Conservation (phyloP, 1,140 invertebrate species). For the Ceratitis capitata region DNA sequence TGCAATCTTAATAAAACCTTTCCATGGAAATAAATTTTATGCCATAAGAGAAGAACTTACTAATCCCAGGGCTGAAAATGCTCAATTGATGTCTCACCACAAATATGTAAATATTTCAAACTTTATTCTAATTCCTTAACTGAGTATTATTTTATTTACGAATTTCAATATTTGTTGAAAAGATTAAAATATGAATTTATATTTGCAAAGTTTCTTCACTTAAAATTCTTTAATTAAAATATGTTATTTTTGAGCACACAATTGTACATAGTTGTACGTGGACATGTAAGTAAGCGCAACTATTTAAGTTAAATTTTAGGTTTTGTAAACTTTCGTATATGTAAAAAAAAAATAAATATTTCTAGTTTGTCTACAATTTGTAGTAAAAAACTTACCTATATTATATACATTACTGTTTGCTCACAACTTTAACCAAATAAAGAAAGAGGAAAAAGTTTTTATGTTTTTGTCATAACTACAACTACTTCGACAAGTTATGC, state of each 20-base stretch:
- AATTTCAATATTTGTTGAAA: neutral
- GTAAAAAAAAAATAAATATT: neutral
- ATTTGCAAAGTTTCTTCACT: no score
- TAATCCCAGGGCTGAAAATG: no score
- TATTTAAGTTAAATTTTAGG: neutral
- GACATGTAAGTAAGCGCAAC: neutral
- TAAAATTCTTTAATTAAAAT: neutral
- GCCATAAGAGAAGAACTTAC: no score
- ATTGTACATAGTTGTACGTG: neutral
- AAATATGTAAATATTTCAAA: no score
- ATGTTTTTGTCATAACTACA: neutral
- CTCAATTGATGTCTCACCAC: no score
- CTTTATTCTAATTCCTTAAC: neutral
- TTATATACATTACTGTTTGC: neutral
- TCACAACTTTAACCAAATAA: neutral
- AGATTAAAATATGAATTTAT: neutral
- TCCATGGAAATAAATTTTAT: neutral
- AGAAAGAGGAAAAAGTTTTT: neutral
- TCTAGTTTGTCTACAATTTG: neutral
- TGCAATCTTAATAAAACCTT: no score
- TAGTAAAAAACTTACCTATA: neutral
- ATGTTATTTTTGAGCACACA: neutral
- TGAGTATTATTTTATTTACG: neutral
- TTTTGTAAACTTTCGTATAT: neutral
- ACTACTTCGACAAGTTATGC: constrained; percentile 10